phyloP scores from a whole-genome alignment of 2,113 vertebrate species.

The Prionailurus bengalensis region DNA sequence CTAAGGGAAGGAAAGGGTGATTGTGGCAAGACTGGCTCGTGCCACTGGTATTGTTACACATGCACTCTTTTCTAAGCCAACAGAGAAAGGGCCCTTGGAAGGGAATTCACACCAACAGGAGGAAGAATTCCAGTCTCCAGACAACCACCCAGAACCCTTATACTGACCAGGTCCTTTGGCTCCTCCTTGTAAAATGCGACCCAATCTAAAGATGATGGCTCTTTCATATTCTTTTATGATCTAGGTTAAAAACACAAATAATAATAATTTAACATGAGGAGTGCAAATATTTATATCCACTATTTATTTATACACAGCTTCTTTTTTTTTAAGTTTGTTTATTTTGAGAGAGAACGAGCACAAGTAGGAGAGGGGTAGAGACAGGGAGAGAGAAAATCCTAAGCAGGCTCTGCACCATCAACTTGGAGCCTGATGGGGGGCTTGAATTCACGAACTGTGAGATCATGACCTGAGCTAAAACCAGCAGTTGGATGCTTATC shows the following conservation, averaged over 20 bases:
- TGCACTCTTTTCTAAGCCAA: not conserved
- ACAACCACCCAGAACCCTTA: not conserved
- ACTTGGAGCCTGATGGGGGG: no score
- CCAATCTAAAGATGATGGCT: conserved; percentile 96
- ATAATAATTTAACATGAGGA: not conserved
- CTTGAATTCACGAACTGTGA: no score
- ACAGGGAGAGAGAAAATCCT: no score
- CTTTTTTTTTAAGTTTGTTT: no score
- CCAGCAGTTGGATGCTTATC: no score
- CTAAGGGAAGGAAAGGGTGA: not conserved
- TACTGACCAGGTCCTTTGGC: conserved; percentile 96
- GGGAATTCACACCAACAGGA: not conserved
- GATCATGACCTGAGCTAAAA: no score
- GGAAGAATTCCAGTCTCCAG: not conserved
- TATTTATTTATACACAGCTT: not conserved
- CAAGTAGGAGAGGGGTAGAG: no score
- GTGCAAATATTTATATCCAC: not conserved
- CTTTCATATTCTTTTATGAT: conserved; percentile 97
- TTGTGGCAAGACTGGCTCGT: not conserved
- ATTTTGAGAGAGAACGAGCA: no score
- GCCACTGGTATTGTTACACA: not conserved
- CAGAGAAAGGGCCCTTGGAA: not conserved
- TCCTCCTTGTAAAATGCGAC: conserved; percentile 95
- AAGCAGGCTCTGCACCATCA: no score
- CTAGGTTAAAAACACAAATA: conserved; percentile 83